phyloP scores from a whole-genome alignment of 1,140 invertebrate species.

The Cyclargus thomasi region DNA sequence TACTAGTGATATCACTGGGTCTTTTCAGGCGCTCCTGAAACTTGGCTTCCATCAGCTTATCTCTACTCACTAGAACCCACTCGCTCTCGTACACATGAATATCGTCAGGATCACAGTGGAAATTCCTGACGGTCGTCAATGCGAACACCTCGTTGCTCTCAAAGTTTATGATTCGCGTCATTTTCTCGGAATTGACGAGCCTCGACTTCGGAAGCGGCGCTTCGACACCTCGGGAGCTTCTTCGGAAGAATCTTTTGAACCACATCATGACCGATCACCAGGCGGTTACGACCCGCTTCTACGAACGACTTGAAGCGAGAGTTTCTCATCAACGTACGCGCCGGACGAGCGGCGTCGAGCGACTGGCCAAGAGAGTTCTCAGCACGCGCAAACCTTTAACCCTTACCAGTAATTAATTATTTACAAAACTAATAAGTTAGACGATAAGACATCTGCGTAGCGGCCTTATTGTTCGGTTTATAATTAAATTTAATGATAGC shows the following conservation, averaged over 20 bases:
- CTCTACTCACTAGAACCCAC: conserved; percentile 54
- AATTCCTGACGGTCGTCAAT: conserved; percentile 60
- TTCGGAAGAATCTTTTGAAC: conserved; percentile 78
- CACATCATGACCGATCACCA: conserved; percentile 77
- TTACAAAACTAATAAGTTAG: conserved; percentile 53
- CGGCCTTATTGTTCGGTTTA: conserved; percentile 54
- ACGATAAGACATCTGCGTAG: conserved; percentile 55
- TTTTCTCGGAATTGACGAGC: conserved; percentile 24
- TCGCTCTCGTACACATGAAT: conserved; percentile 56
- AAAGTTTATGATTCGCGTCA: conserved; percentile 27
- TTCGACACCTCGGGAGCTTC: conserved; percentile 59
- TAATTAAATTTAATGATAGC: conserved; percentile 54
- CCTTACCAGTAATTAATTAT: conserved; percentile 66
- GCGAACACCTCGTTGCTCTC: conserved; percentile 42
- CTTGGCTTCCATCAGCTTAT: conserved; percentile 47
- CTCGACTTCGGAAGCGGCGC: conserved; percentile 15
- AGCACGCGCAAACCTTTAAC: conserved; percentile 69
- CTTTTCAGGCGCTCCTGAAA: conserved; percentile 50
- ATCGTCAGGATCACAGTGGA: conserved; percentile 46
- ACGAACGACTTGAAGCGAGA: conserved; percentile 77
- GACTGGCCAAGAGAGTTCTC: conserved; percentile 39
- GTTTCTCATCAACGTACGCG: conserved; percentile 75
- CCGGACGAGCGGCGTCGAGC: conserved; percentile 35
- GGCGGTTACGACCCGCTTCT: conserved; percentile 77
- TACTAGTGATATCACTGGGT: conserved; percentile 37